Evolutionary conservation across 2,888 invertebrate species (phyloP), one percentile per base, ranked within the genome.

Genomic region (Dasysyrphus albostriatus): DNA sequence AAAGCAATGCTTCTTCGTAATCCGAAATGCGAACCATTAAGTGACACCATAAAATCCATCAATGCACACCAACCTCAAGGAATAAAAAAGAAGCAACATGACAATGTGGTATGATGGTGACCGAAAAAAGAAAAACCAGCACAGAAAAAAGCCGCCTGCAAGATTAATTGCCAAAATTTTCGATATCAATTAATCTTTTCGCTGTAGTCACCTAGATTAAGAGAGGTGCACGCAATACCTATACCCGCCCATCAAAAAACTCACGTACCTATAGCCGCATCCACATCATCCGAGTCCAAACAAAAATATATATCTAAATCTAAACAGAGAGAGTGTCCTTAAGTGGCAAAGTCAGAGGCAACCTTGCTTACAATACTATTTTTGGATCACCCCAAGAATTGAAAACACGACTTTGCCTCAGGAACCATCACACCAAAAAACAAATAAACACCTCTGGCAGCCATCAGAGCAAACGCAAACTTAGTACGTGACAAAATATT

Each of bases 101-200:
- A 37, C 67, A 51, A 29, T 56, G 61, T 42, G 56, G 77, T 73
- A 16, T 0, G 39, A 9, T 29, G 69, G 54, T 69, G 54, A 14
- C 67, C 54, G 83, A 75, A n/a, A n/a, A 24, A 61, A 59, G 51
- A 65, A 34, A 9, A 8, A 65, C 5, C 49, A 77, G 19, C 29
- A 61, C 24, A 24, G 3, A 24, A 63, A 56, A 44, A 14, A 44
- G 34, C 34, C 44, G 9, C 24, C 32, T 59, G 49, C 65, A 87
- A 87, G 87, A 87, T 87, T 87, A 83, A 87, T 87, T 87, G 87
- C 83, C 59, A 54, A 87, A 82, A 87, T 87, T 79, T 79, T 87
- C 87, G 74, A 83, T 83, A 87, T 83, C 87, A 87, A 87, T 87
- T 83, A 87, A 87, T 87, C 87, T 87, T 87, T 87, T 87, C 61